These are phyloP conservation scores for Campoplex nolae DNA, from an alignment of 2,888 invertebrate species.

Conservation along the genomic window DNA sequence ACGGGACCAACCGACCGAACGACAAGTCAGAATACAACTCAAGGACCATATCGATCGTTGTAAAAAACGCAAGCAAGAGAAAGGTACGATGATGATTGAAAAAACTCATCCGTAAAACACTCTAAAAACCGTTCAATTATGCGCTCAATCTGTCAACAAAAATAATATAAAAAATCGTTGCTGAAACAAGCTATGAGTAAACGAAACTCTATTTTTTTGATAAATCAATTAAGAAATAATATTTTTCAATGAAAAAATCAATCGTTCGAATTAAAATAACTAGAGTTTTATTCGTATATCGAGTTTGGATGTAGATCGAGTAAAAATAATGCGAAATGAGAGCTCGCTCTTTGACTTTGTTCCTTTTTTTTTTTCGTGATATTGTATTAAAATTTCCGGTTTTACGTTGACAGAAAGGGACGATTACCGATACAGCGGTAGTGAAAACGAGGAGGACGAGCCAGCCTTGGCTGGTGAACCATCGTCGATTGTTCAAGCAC, in stretches of 20 bases:
- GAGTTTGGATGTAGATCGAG: not conserved
- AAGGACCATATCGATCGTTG: conserved; percentile 99
- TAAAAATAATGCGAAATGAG: not conserved
- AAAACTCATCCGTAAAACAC: conserved; percentile 78
- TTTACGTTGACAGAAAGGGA: conserved; percentile 83
- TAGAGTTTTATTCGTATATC: not conserved
- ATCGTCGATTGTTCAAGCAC: conserved; percentile 96
- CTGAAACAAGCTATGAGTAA: not conserved
- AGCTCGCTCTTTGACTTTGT: not conserved
- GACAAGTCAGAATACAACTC: conserved; percentile 98
- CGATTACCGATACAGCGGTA: conserved; percentile 93
- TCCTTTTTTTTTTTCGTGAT: not conserved
- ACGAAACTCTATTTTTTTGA: not conserved
- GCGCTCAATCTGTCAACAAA: not conserved
- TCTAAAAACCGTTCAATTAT: not conserved
- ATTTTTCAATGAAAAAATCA: not conserved
- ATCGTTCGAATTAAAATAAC: not conserved
- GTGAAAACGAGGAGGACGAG: conserved; percentile 98
- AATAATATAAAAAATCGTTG: not conserved
- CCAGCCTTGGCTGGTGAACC: conserved; percentile 96
- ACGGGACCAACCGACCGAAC: conserved; percentile 98
- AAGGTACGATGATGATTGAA: conserved; percentile 84
- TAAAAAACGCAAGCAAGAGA: conserved; percentile 97
- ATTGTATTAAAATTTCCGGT: conserved; percentile 10
- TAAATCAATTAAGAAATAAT: not conserved